These are phyloP conservation scores for Diadegma fenestrale DNA, from an alignment of 2,888 invertebrate species.

Conservation along the genomic window DNA sequence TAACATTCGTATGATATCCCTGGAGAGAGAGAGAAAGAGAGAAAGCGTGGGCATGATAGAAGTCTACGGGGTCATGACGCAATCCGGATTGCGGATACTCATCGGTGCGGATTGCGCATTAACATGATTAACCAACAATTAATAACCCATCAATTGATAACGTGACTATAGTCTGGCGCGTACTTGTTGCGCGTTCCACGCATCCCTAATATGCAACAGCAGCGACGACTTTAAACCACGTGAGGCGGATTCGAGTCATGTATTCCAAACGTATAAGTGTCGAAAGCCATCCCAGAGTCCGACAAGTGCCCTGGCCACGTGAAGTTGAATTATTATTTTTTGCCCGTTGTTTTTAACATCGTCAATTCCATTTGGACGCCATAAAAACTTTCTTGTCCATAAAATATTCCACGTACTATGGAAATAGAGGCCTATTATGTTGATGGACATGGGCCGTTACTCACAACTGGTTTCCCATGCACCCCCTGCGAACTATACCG, in stretches of 20 bases:
- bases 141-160: constrained; percentile 85
- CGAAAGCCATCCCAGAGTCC: background rate
- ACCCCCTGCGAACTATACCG: constrained; percentile 81
- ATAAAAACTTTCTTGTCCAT: background rate
- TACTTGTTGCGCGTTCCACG: constrained; percentile 81
- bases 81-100: constrained; percentile 42
- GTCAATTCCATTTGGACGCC: background rate
- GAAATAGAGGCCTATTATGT: constrained; percentile 17
- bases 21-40: constrained; percentile 61
- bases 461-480: constrained; percentile 82
- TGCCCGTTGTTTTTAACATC: background rate
- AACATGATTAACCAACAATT: constrained; percentile 85
- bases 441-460: constrained; percentile 80
- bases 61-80: constrained; percentile 57
- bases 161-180: constrained; percentile 81
- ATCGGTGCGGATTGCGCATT: constrained; percentile 78
- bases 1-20: constrained; percentile 79
- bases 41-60: constrained; percentile 12
- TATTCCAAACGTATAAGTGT: background rate
- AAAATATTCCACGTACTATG: background rate
- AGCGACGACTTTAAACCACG: constrained; percentile 5
- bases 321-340: background rate
- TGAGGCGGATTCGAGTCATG: background rate
- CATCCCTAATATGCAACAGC: background rate
- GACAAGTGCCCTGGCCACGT: background rate